Percentiles rank a stretch among this genome's conserved stretches.
These are phyloP conservation scores for Hirudinaria manillensis DNA, from an alignment of 2,888 invertebrate species.

Conservation along the genomic window DNA sequence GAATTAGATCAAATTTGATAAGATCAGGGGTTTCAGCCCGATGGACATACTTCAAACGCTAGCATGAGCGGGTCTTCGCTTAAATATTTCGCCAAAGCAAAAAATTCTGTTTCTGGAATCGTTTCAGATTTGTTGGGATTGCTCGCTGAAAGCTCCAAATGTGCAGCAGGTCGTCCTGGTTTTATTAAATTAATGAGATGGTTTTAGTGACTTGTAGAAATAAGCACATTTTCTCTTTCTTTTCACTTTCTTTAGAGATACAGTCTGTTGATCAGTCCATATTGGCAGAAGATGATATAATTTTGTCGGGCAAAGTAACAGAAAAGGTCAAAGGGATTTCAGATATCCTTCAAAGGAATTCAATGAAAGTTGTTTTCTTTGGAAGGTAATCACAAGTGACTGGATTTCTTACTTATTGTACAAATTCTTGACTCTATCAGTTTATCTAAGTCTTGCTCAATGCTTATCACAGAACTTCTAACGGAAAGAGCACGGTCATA, in stretches of 20 bases:
- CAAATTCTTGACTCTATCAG: not conserved
- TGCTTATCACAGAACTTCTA: constrained; percentile 74
- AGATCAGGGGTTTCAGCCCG: too few species aligned
- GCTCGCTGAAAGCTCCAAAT: constrained; percentile 77
- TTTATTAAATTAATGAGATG: not conserved
- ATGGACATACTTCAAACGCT: too few species aligned
- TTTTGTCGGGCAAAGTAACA: constrained; percentile 72
- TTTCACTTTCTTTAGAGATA: constrained; percentile 2
- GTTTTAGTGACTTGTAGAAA: not conserved
- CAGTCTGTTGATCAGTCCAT: not conserved
- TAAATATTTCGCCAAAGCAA: constrained; percentile 95
- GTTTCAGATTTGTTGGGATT: constrained; percentile 89
- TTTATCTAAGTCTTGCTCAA: not conserved
- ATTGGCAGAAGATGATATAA: constrained; percentile 53
- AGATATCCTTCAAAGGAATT: constrained; percentile 88
- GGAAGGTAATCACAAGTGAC: constrained; percentile 61
- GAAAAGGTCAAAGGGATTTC: constrained; percentile 86
- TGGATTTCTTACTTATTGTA: not conserved
- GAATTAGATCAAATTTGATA: too few species aligned
- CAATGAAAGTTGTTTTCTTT: constrained; percentile 87
- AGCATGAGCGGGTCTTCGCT: constrained; percentile 63
- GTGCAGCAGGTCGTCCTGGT: constrained; percentile 68
- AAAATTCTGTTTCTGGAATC: constrained; percentile 95
- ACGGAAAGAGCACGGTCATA: constrained; percentile 97
- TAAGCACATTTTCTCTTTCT: not conserved